Percentiles rank a stretch among this genome's conserved stretches.
Evolutionary conservation across 2,888 invertebrate species (phyloP).

Genomic region (Hydroisotoma schaefferi): DNA sequence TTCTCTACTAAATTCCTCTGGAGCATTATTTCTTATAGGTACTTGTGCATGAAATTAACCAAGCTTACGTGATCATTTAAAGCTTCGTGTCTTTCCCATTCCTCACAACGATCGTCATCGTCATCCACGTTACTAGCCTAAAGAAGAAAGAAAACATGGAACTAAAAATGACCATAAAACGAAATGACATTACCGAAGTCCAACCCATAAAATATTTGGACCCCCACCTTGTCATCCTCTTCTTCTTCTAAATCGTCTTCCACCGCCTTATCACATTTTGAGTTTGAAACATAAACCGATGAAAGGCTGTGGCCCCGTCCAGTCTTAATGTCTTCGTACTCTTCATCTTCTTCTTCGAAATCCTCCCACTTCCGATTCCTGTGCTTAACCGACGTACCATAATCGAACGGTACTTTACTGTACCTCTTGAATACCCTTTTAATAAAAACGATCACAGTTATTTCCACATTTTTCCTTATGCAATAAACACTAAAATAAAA

Average conservation of each 20-base stretch:
- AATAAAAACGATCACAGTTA: neutral
- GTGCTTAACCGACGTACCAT: constrained; percentile 29
- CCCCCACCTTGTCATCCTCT: constrained; percentile 25
- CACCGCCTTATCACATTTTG: neutral
- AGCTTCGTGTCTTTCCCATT: constrained; percentile 58
- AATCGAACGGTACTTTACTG: constrained; percentile 54
- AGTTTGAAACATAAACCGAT: constrained; percentile 15
- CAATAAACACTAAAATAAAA: neutral
- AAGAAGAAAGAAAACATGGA: neutral
- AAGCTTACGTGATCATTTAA: constrained; percentile 55
- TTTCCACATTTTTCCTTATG: neutral
- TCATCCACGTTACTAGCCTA: constrained; percentile 52
- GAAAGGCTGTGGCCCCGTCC: constrained; percentile 46
- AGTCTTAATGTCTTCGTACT: constrained; percentile 36
- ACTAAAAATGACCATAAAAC: neutral
- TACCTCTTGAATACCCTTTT: constrained; percentile 52
- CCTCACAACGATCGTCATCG: constrained; percentile 53
- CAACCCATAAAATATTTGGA: neutral
- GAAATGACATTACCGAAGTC: neutral
- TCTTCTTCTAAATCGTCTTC: constrained; percentile 16
- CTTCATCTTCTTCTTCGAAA: constrained; percentile 21
- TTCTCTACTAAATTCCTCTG: neutral
- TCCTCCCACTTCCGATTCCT: neutral
- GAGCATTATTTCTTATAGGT: neutral
- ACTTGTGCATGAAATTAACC: constrained; percentile 48